Evolutionary conservation across 1,140 invertebrate genomes (phyloP), one percentile per base, ranked within the genome.

Genomic region (Ganaspis sp.): DNA sequence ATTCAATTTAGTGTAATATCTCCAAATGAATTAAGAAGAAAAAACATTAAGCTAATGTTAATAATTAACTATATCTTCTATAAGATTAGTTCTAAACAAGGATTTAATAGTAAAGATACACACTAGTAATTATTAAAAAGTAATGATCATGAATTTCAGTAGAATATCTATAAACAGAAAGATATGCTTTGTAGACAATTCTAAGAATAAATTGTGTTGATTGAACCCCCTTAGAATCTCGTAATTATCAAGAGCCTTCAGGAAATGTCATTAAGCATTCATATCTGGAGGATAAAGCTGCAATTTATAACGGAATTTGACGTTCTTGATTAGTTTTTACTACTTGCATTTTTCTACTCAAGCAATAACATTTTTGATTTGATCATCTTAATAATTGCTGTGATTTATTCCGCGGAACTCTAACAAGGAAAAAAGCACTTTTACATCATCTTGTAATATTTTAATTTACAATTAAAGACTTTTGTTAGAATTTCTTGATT

Each of bases 191-290:
- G 17, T 49, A 74, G 71, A 75, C 70, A 72, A 70, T 81, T 81
- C 80, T 74, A 76, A 81, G 80, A 73, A 79, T 76, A 81, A 74
- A 79, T 70, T 40, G 37, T 17, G 37, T 70, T 29, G 73, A 75
- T 75, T 49, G 64, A 69, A 42, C 38, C 78, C 71, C 71, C 74
- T 74, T 79, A 76, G 77, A 81, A 81, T 79, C 74, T 77, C 70
- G 64, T 64, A 29, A 58, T 29, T 64, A 64, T 64, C 21, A 26
- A 26, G 29, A 49, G n/a, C 45, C 58, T 64, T 34, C 4, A 26
- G n/a, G 58, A 64, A n/a, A 34, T 64, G 11, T 29, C 58, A 64
- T 64, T 64, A 23, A 23, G 11, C 21, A 64, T 58, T 58, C 19
- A 49, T 29, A 26, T 29, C 4, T 29, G 8, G 23, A 64, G 15